phyloP scores from a whole-genome alignment of 2,888 invertebrate genomes.

The Meghimatium bilineatum region DNA sequence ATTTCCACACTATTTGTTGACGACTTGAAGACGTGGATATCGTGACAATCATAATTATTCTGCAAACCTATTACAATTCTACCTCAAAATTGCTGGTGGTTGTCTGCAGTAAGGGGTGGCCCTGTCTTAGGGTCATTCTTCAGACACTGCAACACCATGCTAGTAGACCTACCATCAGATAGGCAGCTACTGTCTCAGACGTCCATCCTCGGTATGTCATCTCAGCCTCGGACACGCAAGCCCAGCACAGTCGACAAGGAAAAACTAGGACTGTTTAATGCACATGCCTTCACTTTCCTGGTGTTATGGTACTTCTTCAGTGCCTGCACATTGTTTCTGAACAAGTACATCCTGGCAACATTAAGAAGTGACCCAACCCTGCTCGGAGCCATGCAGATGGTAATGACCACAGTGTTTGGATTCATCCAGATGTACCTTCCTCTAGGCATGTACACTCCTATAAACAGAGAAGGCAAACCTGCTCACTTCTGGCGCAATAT shows the following conservation, averaged over 20 bases:
- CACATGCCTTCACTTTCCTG: constrained; percentile 70
- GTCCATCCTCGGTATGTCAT: constrained; percentile 1
- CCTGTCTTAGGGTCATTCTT: not conserved
- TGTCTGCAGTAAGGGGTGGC: constrained; percentile 10
- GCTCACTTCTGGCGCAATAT: constrained; percentile 86
- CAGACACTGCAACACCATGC: constrained; percentile 16
- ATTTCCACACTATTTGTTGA: no score
- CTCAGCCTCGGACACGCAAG: constrained; percentile 27
- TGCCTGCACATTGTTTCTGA: constrained; percentile 86
- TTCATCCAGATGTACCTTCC: constrained; percentile 86
- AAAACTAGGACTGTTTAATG: constrained; percentile 67
- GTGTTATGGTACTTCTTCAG: constrained; percentile 87
- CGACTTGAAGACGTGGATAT: no score
- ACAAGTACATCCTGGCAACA: constrained; percentile 86
- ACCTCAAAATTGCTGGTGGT: not conserved
- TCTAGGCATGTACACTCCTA: constrained; percentile 82
- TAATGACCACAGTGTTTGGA: constrained; percentile 86
- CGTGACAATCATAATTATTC: no score
- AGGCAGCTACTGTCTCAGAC: not conserved
- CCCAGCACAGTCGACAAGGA: constrained; percentile 56
- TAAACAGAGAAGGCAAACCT: constrained; percentile 79
- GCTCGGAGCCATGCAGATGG: constrained; percentile 87
- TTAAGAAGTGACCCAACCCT: constrained; percentile 85
- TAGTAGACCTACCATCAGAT: not conserved
- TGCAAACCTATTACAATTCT: not conserved